Conservation (phyloP, 2,113 vertebrate species). For the Tragelaphus scriptus region DNA sequence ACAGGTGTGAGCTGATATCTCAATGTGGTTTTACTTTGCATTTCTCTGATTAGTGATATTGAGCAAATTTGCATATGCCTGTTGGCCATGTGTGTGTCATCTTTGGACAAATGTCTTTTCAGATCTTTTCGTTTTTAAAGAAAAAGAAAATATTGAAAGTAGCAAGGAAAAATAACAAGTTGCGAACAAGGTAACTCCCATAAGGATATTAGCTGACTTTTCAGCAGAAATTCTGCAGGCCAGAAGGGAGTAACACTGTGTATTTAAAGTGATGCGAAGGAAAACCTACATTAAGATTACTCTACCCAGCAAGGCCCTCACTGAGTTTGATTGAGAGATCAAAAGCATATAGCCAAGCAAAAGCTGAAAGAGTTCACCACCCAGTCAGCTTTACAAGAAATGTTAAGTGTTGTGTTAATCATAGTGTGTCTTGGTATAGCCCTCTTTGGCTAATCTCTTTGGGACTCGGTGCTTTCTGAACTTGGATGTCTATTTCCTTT, state of each 20-base stretch:
- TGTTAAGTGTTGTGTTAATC: neutral
- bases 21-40: neutral
- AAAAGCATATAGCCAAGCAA: neutral
- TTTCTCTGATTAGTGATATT: neutral
- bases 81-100: neutral
- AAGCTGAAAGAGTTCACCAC: neutral
- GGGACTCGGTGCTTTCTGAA: neutral
- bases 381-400: neutral
- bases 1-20: neutral
- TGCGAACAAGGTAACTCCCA: neutral
- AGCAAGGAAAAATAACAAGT: neutral
- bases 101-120: neutral
- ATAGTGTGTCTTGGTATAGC: neutral
- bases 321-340: neutral
- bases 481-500: neutral
- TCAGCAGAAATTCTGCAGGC: neutral
- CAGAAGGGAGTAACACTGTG: neutral
- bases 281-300: neutral
- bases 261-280: neutral
- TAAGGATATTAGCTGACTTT: neutral
- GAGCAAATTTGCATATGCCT: neutral
- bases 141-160: neutral
- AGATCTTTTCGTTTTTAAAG: neutral
- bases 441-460: neutral
- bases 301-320: neutral